These are phyloP conservation scores for Girardia tigrina DNA, from an alignment of 2,888 invertebrate species.

Conservation along the genomic window DNA sequence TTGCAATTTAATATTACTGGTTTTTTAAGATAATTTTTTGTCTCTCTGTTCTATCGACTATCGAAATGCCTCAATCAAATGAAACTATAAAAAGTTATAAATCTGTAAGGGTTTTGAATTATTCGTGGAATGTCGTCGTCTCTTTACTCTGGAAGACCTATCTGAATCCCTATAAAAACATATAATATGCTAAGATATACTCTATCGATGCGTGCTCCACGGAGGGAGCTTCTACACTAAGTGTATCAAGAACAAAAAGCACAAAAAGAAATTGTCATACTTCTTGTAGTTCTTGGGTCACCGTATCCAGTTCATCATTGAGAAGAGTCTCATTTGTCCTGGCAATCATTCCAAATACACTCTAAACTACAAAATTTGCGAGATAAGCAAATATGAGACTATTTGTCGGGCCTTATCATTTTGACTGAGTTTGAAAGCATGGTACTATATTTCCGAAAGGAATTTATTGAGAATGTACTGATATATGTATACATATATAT, in stretches of 20 bases:
- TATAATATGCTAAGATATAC: conserved; percentile 26
- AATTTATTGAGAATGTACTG: too few species aligned
- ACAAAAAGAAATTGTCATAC: not conserved
- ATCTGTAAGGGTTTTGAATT: not conserved
- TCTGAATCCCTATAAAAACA: conserved; percentile 29
- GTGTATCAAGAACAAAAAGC: not conserved
- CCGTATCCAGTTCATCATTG: conserved; percentile 8
- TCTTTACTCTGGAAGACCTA: conserved; percentile 30
- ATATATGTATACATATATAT: too few species aligned
- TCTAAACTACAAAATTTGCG: conserved; percentile 24
- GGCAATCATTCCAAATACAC: not conserved
- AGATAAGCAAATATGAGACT: conserved; percentile 26
- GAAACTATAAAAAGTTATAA: not conserved
- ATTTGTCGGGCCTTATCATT: too few species aligned
- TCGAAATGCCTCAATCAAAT: too few species aligned
- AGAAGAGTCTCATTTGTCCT: not conserved
- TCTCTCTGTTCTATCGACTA: too few species aligned
- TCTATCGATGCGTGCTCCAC: conserved; percentile 13
- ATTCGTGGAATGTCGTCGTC: conserved; percentile 16
- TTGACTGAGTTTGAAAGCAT: too few species aligned
- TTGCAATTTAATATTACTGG: too few species aligned
- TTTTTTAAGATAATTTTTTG: too few species aligned
- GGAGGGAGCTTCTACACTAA: conserved; percentile 27
- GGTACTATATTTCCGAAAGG: too few species aligned
- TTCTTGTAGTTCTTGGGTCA: not conserved